Evolutionary conservation across 2,113 vertebrate species (phyloP), one percentile per base, ranked within the genome.

Genomic region (Phoenicopterus ruber): DNA sequence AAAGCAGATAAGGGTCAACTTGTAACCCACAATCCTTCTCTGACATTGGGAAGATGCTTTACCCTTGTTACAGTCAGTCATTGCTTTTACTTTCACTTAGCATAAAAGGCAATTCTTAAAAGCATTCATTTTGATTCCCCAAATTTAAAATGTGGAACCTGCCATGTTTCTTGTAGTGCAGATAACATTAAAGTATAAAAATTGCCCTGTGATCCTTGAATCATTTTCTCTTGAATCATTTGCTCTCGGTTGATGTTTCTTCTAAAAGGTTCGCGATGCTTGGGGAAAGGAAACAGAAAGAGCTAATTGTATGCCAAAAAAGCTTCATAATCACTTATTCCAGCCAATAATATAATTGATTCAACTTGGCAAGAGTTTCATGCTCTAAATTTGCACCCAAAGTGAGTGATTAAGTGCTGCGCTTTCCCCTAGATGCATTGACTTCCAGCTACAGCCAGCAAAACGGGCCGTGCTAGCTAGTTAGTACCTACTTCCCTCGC

Each of bases 281-380:
- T 96, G 71, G 67, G 72, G 92, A 72, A 93, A 85, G 31, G 77
- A 86, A 94, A 73, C 9, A 83, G 57, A 93, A 74, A 87, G 66
- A 85, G 28, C 42, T 84, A 86, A 91, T 25, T 85, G 36, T 77
- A 71, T 50, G 90, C 92, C 96, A 86, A 92, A 84, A 94, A 90
- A 94, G 61, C 91, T 77, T 91, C 69, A 90, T 82, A 88, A 94
- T 89, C 80, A 52, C 65, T 93, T 91, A 72, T 94, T 94, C 82
- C 76, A 86, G 89, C 55, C 86, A 94, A 94, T 95, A 91, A 96
- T 88, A 90, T 94, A 93, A 95, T 96, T 76, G 78, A 94, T 95
- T 71, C 69, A 69, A 90, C 72, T 91, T 96, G 93, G 92, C 92
- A 92, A 96, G 85, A 77, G 34, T 40, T 86, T 88, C 34, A 57